Percentiles rank a stretch among this genome's conserved stretches.
Evolutionary conservation across 2,888 invertebrate genomes (phyloP).

Genomic region (Cheilosia soror): DNA sequence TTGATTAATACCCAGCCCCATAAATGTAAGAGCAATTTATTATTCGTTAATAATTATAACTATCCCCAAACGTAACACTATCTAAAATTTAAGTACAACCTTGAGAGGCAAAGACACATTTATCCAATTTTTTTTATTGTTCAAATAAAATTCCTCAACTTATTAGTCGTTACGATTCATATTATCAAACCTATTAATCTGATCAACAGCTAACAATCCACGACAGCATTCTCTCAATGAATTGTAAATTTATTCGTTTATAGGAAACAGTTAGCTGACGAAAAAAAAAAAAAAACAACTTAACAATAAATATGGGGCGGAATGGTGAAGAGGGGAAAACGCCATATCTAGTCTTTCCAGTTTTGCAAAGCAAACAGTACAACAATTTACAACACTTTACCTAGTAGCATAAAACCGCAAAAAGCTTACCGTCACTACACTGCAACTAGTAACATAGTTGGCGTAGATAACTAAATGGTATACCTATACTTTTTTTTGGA

Average conservation of each 20-base stretch:
- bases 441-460: slow-evolving; percentile 20
- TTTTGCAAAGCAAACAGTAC: slow-evolving; percentile 38
- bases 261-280: slow-evolving; percentile 41
- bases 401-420: slow-evolving; percentile 33
- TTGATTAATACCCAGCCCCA: too few relatives aligned
- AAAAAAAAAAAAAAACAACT: slow-evolving; percentile 11
- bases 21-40: too few relatives aligned
- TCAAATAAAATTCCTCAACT: background rate
- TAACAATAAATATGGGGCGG: slow-evolving; percentile 38
- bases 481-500: background rate
- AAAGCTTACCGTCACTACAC: slow-evolving; percentile 18
- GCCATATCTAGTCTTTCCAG: slow-evolving; percentile 56
- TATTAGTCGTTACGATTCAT: background rate
- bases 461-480: slow-evolving; percentile 1
- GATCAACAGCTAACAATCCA: background rate
- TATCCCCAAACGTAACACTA: too few relatives aligned
- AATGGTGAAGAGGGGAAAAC: slow-evolving; percentile 15
- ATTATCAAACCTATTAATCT: slow-evolving; percentile 1
- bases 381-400: slow-evolving; percentile 22
- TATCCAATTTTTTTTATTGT: background rate
- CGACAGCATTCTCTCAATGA: slow-evolving; percentile 26
- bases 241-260: slow-evolving; percentile 45
- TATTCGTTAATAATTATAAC: too few relatives aligned
- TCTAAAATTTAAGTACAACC: background rate
- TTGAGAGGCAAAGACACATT: background rate